These are phyloP conservation scores for Atractosteus spatula DNA, from an alignment of 2,113 vertebrate genomes.

Conservation along the genomic window DNA sequence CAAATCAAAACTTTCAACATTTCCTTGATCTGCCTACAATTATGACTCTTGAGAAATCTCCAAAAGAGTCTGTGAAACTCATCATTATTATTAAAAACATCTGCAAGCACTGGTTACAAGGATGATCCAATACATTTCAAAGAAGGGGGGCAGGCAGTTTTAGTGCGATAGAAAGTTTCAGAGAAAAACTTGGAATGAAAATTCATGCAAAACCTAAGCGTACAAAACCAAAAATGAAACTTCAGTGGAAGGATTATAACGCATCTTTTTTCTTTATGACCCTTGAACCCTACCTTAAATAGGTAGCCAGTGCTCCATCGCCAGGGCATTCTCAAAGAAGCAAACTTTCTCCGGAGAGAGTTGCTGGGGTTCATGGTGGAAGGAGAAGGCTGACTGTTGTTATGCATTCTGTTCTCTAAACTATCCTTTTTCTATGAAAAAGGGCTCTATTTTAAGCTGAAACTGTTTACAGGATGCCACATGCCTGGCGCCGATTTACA, in stretches of 20 bases:
- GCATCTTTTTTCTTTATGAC: neutral
- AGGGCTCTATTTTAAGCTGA: constrained; percentile 53
- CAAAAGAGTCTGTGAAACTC: constrained; percentile 36
- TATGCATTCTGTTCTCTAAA: constrained; percentile 24
- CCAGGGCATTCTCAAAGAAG: constrained; percentile 66
- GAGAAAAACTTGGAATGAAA: constrained; percentile 28
- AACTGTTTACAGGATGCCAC: constrained; percentile 45
- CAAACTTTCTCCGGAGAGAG: constrained; percentile 64
- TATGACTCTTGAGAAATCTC: constrained; percentile 27
- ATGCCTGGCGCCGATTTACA: constrained; percentile 44
- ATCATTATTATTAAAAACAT: constrained; percentile 70
- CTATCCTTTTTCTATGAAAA: constrained; percentile 19
- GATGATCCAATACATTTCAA: constrained; percentile 64
- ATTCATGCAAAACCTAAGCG: neutral
- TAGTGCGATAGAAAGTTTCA: constrained; percentile 25
- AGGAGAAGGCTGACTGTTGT: constrained; percentile 29
- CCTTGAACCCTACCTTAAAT: constrained; percentile 52
- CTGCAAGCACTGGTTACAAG: constrained; percentile 65
- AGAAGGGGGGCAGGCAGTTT: constrained; percentile 33
- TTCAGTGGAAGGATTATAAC: no score
- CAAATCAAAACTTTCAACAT: constrained; percentile 29
- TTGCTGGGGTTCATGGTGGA: constrained; percentile 59
- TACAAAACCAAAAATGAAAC: no score
- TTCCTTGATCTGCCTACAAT: constrained; percentile 42
- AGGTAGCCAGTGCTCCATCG: constrained; percentile 74